A percentile compares a stretch with the other conserved stretches of the same genome.
Conservation (phyloP, 2,797 vertebrate species). For the Pantherophis vulpinus region DNA sequence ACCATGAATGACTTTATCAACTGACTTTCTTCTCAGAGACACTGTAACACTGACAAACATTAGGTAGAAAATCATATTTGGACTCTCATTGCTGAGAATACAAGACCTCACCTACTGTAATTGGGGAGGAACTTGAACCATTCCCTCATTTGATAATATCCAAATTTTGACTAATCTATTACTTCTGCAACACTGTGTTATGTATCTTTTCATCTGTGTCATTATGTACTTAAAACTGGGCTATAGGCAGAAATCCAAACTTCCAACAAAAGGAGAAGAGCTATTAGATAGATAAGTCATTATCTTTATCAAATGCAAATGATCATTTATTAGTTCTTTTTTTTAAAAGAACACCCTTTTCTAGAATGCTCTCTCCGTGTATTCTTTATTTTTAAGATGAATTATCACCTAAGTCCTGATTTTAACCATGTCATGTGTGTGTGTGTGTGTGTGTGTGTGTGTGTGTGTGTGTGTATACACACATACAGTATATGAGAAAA, state of each 20-base stretch:
- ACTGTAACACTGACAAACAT: background rate
- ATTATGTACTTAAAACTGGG: background rate
- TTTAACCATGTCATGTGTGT: background rate
- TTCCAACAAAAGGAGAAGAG: background rate
- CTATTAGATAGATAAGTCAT: background rate
- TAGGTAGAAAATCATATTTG: background rate
- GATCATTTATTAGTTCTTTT: constrained; percentile 26
- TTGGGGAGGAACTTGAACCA: background rate
- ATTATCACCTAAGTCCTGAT: background rate
- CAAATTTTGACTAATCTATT: background rate
- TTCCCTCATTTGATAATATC: background rate
- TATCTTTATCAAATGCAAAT: constrained; percentile 19
- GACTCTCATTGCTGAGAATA: background rate
- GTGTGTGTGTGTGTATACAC: no score
- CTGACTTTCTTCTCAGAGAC: background rate
- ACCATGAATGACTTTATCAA: background rate
- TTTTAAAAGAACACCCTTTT: constrained; percentile 11
- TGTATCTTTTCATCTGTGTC: background rate
- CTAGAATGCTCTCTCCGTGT: background rate
- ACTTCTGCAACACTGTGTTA: background rate
- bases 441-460: no score
- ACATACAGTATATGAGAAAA: no score
- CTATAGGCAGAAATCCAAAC: background rate
- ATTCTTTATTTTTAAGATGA: background rate
- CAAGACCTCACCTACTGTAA: background rate